Conservation (phyloP, 2,888 invertebrate genomes). For the Dichetophora obliterata region DNA sequence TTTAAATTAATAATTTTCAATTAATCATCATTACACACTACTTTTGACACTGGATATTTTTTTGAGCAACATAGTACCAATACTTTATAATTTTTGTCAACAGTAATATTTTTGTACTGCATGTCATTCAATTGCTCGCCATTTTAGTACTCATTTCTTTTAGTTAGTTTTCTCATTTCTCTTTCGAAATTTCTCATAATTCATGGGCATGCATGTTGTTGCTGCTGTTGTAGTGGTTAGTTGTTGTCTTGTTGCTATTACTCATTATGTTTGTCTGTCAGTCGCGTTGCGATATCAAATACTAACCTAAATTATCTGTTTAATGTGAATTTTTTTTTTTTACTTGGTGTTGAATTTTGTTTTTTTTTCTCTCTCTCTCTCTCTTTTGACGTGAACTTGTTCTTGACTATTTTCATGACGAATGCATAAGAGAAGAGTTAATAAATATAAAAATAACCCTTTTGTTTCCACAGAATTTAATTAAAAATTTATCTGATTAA, state of each 20-base stretch:
- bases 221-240: neutral
- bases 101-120: no score
- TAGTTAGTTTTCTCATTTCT: no score
- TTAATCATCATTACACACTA: no score
- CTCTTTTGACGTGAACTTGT: neutral
- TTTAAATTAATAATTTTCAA: no score
- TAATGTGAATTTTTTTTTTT: neutral
- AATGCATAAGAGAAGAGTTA: neutral
- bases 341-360: neutral
- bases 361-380: no score
- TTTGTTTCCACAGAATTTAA: neutral
- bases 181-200: no score
- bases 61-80: no score
- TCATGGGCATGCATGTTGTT: neutral
- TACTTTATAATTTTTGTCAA: no score
- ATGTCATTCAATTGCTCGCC: neutral
- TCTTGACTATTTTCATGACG: neutral
- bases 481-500: slow-evolving; percentile 4
- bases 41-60: no score
- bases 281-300: neutral
- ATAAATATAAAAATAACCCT: neutral
- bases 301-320: slow-evolving; percentile 21
- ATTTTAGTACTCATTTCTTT: neutral
- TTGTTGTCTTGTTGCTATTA: neutral
- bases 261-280: slow-evolving; percentile 2